phyloP scores from a whole-genome alignment of 2,888 invertebrate genomes.

The Xestia xanthographa region DNA sequence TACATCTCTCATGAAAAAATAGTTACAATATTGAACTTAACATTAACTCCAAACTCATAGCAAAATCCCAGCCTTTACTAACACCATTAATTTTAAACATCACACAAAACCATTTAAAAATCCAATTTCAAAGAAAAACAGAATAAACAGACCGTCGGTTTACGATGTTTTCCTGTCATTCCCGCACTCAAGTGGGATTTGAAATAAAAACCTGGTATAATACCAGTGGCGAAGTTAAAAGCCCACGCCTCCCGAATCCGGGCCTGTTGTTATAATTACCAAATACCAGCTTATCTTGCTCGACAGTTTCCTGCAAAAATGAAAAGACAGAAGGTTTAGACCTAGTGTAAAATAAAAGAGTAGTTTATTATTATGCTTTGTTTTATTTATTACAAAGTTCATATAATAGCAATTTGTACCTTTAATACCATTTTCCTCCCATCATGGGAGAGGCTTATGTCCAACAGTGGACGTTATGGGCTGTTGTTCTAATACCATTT shows the following conservation, averaged over 20 bases:
- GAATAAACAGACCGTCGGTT: constrained; percentile 24
- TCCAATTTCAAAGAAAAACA: constrained; percentile 25
- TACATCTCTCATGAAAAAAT: neutral
- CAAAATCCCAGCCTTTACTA: neutral
- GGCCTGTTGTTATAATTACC: constrained; percentile 50
- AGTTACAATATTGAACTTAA: neutral
- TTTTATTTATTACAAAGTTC: too few species aligned
- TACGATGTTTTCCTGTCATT: constrained; percentile 46
- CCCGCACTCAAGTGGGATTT: constrained; percentile 40
- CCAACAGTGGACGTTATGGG: too few species aligned
- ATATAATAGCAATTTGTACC: too few species aligned
- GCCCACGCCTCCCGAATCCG: constrained; percentile 37
- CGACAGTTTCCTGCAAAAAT: constrained; percentile 12
- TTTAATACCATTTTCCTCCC: too few species aligned
- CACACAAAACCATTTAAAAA: constrained; percentile 7
- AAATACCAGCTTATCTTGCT: constrained; percentile 53
- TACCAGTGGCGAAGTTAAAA: constrained; percentile 8
- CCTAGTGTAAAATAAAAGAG: too few species aligned
- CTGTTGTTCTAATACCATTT: too few species aligned
- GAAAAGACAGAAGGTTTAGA: constrained; percentile 8
- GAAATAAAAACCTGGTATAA: constrained; percentile 42
- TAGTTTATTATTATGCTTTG: too few species aligned
- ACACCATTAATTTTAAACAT: neutral
- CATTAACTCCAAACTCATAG: neutral
- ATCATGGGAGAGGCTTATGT: too few species aligned